Base-by-base conservation (phyloP, 2,113 vertebrate species). In the Chloropsis cyanopogon region DNA sequence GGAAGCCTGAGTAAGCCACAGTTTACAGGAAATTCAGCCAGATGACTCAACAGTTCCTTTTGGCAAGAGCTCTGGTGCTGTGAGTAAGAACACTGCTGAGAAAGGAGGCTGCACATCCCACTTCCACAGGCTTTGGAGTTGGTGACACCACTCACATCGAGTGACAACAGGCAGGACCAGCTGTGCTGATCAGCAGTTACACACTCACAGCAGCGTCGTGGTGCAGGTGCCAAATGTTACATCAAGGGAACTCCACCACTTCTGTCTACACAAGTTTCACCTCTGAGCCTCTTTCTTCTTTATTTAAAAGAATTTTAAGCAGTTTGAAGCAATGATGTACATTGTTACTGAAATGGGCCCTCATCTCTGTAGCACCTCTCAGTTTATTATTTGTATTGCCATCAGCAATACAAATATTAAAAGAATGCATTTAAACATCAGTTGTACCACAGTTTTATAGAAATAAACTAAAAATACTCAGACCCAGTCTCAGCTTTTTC, bases 141-240 rank as follows among this genome's bases (percentile, higher is more conserved):
- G 14, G 50, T 21, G 83, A 5, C 35, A 9, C 15, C 31, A 1
- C 63, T 69, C 19, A 6, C 11, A 4, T 0, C 0, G 15, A 46
- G 44, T 39, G n/a, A 35, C 33, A 17, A 29, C 72, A 54, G 76
- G 47, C 72, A 63, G 72, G 41, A 22, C 17, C 76, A 57, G 82
- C 63, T 63, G 73, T 47, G 75, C 79, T 56, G 41, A 63, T 4
- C 3, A 61, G 39, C 59, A 83, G 15, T 22, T 21, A n/a, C 56
- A 16, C 33, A 2, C 57, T 82, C 53, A 25, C 44, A 66, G 28
- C 17, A 46, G 33, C 37, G 17, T 26, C 0, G 2, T 5, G 33
- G 21, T 31, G 52, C 82, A 59, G 61, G 5, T 46, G 47, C 57
- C 29, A 29, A 13, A 9, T 8, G 50, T 42, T 33, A 35, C 44